A percentile compares a stretch with the other conserved stretches of the same genome.
Evolutionary conservation across 2,888 invertebrate genomes (phyloP).

Genomic region (Pogonocherus hispidulus): DNA sequence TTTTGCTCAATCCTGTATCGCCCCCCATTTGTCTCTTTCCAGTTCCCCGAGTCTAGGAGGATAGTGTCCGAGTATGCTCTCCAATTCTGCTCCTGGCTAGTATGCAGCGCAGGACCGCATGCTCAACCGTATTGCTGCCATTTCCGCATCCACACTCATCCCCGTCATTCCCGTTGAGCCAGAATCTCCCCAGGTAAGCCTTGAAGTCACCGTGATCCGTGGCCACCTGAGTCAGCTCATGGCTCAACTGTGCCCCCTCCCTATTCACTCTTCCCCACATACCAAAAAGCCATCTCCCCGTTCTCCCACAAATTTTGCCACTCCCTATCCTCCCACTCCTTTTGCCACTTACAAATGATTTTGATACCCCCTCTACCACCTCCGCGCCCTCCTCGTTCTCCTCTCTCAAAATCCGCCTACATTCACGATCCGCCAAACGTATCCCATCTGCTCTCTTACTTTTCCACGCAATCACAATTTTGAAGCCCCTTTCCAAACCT

Average conservation of each 20-base stretch:
- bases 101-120: neutral
- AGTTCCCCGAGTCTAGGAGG: neutral
- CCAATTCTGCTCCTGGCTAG: neutral
- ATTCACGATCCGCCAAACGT: no score
- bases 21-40: neutral
- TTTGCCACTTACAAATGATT: conserved; percentile 10
- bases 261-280: neutral
- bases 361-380: no score
- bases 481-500: neutral
- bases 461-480: neutral
- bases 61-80: neutral
- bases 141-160: neutral
- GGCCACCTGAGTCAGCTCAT: conserved; percentile 4
- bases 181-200: conserved; percentile 13
- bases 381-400: no score
- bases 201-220: conserved; percentile 15
- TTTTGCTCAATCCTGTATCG: neutral
- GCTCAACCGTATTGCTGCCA: neutral
- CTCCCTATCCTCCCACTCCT: neutral
- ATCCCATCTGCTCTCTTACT: neutral
- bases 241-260: neutral
- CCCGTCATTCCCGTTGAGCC: neutral
- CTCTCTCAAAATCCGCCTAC: no score
- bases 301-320: neutral
- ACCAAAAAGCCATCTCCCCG: neutral